Evolutionary conservation across 2,888 invertebrate species (phyloP), one percentile per base, ranked within the genome.

Genomic region (Orchestes rusci): DNA sequence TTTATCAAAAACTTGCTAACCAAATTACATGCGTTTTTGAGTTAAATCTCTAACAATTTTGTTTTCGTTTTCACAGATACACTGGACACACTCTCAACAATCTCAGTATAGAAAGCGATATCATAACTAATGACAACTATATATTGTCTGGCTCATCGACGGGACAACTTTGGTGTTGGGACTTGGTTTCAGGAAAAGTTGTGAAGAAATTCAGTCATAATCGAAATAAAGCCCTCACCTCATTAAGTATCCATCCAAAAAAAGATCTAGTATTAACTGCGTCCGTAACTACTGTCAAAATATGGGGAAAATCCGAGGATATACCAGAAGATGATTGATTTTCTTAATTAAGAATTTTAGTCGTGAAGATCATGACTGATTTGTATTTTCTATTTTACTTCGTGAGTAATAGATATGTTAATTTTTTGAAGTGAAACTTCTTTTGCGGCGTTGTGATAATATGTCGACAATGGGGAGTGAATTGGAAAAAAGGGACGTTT

Each of bases 101-200:
- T 59, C 87, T 84, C 65, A 83, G 84, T 58, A 75, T 96, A 31
- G 95, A 96, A 68, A 89, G 89, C 63, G 82, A 84, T 39, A 77
- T 95, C 1, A 83, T 89, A 65, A 74, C 79, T 41, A 84, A 80
- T 52, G 96, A 97, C 64, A 84, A 83, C 34, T 82, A 84, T 56
- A 80, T 99, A 32, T 70, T 96, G 30, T 88, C 90, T 15, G 97
- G 97, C 0, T 94, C 95, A 0, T 84, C 84, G 10, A 84, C 86
- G 48, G 96, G 96, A 0, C 75, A 77, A 54, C 71, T 93, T 4
- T 88, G 84, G 71, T 79, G 82, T 56, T 99, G 94, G 90, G 92
- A 95, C 69, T 73, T 99, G 31, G 79, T 95, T 3, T 83, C 84
- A 51, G 80, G 81, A 3, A 75, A 76, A 56, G 69, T 84, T 2